phyloP scores from a whole-genome alignment of 2,888 invertebrate species.

The Rutpela maculata region DNA sequence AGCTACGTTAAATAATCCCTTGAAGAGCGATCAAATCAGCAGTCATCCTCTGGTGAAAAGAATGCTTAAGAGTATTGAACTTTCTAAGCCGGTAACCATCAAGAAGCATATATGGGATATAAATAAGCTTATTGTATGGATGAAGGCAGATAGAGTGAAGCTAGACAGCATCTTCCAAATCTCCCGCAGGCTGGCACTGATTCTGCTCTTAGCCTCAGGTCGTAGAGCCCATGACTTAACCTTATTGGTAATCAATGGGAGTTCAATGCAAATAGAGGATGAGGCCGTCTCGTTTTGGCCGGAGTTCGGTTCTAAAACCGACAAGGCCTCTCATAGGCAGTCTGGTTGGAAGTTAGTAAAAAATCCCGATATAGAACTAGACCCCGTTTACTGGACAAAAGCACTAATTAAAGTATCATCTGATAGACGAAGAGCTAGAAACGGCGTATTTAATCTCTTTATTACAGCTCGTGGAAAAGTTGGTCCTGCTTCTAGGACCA shows the following conservation, averaged over 20 bases:
- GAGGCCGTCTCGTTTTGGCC: conserved; percentile 55
- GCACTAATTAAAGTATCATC: conserved; percentile 36
- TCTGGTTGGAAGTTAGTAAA: conserved; percentile 50
- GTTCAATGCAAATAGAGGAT: conserved; percentile 28
- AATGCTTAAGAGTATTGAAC: conserved; percentile 42
- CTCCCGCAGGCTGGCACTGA: conserved; percentile 44
- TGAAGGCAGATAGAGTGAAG: conserved; percentile 19
- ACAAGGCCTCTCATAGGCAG: conserved; percentile 42
- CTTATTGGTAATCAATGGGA: conserved; percentile 38
- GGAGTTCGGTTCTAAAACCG: conserved; percentile 60
- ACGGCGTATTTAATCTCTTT: conserved; percentile 36
- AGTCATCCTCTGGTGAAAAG: conserved; percentile 17
- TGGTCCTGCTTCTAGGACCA: conserved; percentile 40
- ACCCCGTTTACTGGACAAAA: conserved; percentile 44
- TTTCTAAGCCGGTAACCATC: not conserved
- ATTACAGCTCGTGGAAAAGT: conserved; percentile 49
- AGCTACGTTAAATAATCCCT: not conserved
- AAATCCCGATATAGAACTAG: conserved; percentile 26
- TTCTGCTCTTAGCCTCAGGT: conserved; percentile 47
- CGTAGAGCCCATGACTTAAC: conserved; percentile 46
- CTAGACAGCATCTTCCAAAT: conserved; percentile 45
- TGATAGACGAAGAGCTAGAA: conserved; percentile 11
- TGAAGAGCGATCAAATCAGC: not conserved
- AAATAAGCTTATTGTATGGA: conserved; percentile 34
- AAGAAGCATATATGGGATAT: conserved; percentile 44